phyloP scores from a whole-genome alignment of 2,797 vertebrate genomes.

The Melanotaenia maccullochi region DNA sequence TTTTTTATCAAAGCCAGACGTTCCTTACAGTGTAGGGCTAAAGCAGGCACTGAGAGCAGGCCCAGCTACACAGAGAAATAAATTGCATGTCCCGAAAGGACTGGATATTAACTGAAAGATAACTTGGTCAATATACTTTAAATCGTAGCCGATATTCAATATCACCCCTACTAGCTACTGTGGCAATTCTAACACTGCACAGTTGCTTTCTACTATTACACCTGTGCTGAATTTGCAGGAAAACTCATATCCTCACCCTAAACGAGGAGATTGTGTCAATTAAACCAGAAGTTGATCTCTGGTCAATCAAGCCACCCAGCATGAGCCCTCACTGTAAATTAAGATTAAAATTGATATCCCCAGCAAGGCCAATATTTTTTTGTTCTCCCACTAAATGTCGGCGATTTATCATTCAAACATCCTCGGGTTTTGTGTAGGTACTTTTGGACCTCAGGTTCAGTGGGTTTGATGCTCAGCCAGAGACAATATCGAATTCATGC shows the following conservation, averaged over 20 bases:
- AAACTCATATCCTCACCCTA: slow-evolving; percentile 61
- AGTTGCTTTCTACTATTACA: slow-evolving; percentile 65
- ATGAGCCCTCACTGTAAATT: slow-evolving; percentile 78
- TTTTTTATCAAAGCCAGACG: slow-evolving; percentile 74
- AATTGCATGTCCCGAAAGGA: slow-evolving; percentile 47
- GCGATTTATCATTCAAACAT: slow-evolving; percentile 87
- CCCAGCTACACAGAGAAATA: slow-evolving; percentile 64
- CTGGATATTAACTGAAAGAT: slow-evolving; percentile 62
- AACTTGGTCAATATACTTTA: slow-evolving; percentile 63
- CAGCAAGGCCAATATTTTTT: slow-evolving; percentile 82
- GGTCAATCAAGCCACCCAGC: slow-evolving; percentile 82
- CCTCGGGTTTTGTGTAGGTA: slow-evolving; percentile 85
- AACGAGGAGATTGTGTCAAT: slow-evolving; percentile 71
- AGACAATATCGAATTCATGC: slow-evolving; percentile 84
- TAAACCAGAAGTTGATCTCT: slow-evolving; percentile 70
- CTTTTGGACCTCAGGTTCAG: slow-evolving; percentile 83
- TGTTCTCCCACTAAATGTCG: slow-evolving; percentile 84
- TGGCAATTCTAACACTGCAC: slow-evolving; percentile 60
- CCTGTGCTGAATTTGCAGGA: slow-evolving; percentile 80
- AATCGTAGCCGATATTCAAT: slow-evolving; percentile 55
- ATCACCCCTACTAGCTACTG: slow-evolving; percentile 67
- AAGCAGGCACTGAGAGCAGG: slow-evolving; percentile 46
- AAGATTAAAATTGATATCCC: slow-evolving; percentile 86
- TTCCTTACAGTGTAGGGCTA: slow-evolving; percentile 37
- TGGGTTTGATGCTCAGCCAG: slow-evolving; percentile 87